Conservation (phyloP, 2,888 invertebrate species). For the Pristionchus entomophagus region DNA sequence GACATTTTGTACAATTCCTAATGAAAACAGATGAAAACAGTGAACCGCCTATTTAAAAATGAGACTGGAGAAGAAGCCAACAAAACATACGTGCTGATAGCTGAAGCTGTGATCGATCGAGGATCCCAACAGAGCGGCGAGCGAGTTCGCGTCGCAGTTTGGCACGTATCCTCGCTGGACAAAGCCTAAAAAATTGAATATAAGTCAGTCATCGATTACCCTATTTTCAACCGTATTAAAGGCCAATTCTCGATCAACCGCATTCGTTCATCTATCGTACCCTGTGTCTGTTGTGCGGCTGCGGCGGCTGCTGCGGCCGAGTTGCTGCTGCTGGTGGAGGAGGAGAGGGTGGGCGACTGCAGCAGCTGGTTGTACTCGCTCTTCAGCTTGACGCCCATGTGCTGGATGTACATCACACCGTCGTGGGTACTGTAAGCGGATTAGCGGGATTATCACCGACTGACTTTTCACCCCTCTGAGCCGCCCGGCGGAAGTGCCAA, state of each 20-base stretch:
- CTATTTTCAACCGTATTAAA: too few relatives aligned
- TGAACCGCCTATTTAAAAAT: not conserved
- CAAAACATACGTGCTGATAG: conserved; percentile 44
- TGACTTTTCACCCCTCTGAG: conserved; percentile 40
- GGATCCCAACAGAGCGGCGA: conserved; percentile 63
- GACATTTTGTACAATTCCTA: too few relatives aligned
- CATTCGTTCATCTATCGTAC: conserved; percentile 26
- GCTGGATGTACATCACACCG: conserved; percentile 53
- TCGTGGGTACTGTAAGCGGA: conserved; percentile 61
- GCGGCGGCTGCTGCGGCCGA: not conserved
- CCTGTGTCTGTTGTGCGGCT: not conserved
- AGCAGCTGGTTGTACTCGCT: conserved; percentile 66
- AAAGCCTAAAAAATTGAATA: conserved; percentile 53
- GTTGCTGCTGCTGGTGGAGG: not conserved
- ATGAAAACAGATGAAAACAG: conserved; percentile 3
- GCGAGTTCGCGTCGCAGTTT: conserved; percentile 60
- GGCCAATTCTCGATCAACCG: too few relatives aligned
- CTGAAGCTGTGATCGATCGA: conserved; percentile 55
- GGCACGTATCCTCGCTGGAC: conserved; percentile 50
- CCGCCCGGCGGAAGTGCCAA: conserved; percentile 15
- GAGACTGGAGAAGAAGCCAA: not conserved
- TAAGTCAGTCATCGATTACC: conserved; percentile 18
- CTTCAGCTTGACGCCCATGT: conserved; percentile 62
- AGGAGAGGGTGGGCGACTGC: conserved; percentile 69
- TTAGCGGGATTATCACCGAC: not conserved